A percentile compares a stretch with the other conserved stretches of the same genome.
Evolutionary conservation across 2,888 invertebrate species (phyloP).

Genomic region (Watsonalla cultraria): DNA sequence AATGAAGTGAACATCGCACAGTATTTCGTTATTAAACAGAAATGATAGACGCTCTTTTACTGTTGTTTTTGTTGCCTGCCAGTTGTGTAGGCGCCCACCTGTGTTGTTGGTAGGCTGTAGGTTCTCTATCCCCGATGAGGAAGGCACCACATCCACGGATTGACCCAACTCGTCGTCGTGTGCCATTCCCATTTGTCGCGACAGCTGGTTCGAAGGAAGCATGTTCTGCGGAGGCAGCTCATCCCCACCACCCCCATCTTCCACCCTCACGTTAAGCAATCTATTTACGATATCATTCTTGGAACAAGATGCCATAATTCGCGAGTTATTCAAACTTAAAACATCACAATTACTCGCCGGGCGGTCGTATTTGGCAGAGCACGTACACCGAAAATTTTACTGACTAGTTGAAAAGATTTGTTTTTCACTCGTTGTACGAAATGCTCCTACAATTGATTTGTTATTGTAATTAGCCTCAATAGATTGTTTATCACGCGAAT

Average conservation of each 20-base stretch:
- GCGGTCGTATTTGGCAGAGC: neutral
- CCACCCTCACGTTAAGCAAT: conserved; percentile 55
- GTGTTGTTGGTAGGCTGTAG: conserved; percentile 62
- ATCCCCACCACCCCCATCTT: conserved; percentile 52
- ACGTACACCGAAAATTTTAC: neutral
- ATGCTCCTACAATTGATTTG: conserved; percentile 25
- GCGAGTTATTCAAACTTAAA: conserved; percentile 24
- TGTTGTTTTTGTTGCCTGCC: conserved; percentile 87
- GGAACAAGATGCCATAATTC: conserved; percentile 63
- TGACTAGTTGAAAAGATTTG: neutral
- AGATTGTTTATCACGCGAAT: conserved; percentile 31
- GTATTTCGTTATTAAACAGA: conserved; percentile 70
- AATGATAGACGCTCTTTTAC: conserved; percentile 86
- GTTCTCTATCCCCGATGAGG: conserved; percentile 58
- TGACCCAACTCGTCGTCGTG: conserved; percentile 56
- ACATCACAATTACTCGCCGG: conserved; percentile 41
- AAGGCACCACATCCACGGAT: conserved; percentile 45
- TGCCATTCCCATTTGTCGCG: conserved; percentile 43
- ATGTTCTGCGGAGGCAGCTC: conserved; percentile 73
- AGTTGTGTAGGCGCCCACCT: conserved; percentile 78
- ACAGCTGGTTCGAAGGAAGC: conserved; percentile 70
- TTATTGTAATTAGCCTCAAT: conserved; percentile 27
- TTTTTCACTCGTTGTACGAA: conserved; percentile 2
- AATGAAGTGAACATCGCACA: conserved; percentile 86
- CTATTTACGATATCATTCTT: conserved; percentile 67